These are phyloP conservation scores for Argynnis bischoffii DNA, from an alignment of 2,888 invertebrate species.

Conservation along the genomic window DNA sequence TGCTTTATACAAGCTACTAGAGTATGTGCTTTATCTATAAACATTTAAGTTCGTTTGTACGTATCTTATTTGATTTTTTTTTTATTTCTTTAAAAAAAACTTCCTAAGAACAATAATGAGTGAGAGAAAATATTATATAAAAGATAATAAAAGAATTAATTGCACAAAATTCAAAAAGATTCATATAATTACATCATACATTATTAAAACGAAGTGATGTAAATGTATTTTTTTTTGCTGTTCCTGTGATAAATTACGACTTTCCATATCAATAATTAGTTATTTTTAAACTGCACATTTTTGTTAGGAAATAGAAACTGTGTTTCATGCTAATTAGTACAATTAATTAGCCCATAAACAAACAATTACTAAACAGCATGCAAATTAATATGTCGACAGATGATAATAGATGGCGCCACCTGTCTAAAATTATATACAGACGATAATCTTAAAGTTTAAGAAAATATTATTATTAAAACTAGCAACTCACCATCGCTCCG, in stretches of 20 bases:
- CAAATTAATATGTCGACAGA: constrained; percentile 2
- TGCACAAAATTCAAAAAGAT: no score
- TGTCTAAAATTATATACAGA: constrained; percentile 42
- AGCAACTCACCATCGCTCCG: no score
- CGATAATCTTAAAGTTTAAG: constrained; percentile 4
- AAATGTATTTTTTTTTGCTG: no score
- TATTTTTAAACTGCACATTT: not conserved
- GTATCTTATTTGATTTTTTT: not conserved
- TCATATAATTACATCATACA: no score
- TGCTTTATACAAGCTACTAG: constrained; percentile 37
- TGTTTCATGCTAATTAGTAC: constrained; percentile 5
- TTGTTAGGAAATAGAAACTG: not conserved
- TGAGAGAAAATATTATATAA: no score
- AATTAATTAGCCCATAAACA: constrained; percentile 2
- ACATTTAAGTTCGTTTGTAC: constrained; percentile 1
- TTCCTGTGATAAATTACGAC: not conserved
- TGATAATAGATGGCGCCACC: constrained; percentile 61
- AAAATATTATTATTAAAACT: not conserved
- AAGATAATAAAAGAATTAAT: no score
- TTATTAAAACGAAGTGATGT: no score
- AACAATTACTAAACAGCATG: constrained; percentile 5
- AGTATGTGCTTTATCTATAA: constrained; percentile 16
- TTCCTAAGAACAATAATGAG: no score
- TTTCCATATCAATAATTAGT: not conserved
- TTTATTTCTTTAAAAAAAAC: not conserved